phyloP scores from a whole-genome alignment of 2,113 vertebrate species.

The Carassius gibelio region DNA sequence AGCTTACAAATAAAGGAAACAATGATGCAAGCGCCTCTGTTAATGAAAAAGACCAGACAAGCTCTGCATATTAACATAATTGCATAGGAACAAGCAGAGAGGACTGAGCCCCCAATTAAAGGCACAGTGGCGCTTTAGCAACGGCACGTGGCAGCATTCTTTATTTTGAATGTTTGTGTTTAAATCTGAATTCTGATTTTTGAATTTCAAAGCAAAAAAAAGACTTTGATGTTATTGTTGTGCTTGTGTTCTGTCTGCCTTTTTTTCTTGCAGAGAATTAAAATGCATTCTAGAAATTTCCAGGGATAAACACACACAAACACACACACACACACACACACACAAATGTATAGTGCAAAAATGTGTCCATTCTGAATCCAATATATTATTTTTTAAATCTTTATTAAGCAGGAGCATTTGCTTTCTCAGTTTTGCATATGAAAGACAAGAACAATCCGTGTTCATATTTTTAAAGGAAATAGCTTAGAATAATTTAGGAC shows the following conservation, averaged over 20 bases:
- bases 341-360: not conserved
- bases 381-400: not conserved
- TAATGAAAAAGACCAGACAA: constrained; percentile 79
- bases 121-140: constrained; percentile 68
- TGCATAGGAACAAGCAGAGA: constrained; percentile 76
- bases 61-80: constrained; percentile 82
- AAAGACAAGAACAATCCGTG: not conserved
- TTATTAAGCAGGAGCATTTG: not conserved
- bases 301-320: not conserved
- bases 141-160: not conserved
- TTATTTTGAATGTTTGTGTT: not conserved
- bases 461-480: not conserved
- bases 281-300: not conserved
- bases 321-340: not conserved
- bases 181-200: not conserved
- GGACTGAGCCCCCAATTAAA: constrained; percentile 74
- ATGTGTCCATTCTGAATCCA: not conserved
- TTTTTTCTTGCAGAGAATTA: not conserved
- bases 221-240: not conserved
- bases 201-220: constrained; percentile 5
- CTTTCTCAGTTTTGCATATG: not conserved
- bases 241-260: not conserved
- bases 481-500: not conserved
- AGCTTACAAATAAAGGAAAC: constrained; percentile 68
- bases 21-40: constrained; percentile 68